Conservation (phyloP, 2,888 invertebrate genomes). For the Acleris literana region DNA sequence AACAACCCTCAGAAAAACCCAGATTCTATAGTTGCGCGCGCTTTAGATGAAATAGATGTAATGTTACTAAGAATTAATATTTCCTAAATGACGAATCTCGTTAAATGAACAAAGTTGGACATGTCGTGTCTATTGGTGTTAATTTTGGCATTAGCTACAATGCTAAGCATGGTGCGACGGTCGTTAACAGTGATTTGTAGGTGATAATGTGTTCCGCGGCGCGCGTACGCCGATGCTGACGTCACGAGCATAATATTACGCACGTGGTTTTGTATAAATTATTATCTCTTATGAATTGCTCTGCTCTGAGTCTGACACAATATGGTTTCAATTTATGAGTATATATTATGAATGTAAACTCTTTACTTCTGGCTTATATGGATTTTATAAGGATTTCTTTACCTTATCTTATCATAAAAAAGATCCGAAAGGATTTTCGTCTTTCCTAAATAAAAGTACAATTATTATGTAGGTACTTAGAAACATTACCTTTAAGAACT, state of each 20-base stretch:
- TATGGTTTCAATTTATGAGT: no score
- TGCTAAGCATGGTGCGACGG: slow-evolving; percentile 41
- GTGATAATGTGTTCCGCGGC: slow-evolving; percentile 52
- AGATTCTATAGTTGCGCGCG: neutral
- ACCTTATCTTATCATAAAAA: no score
- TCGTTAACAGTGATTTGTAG: slow-evolving; percentile 55
- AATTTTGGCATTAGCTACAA: slow-evolving; percentile 37
- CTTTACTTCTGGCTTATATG: no score
- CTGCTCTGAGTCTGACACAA: no score
- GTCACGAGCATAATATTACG: slow-evolving; percentile 37
- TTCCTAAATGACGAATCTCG: slow-evolving; percentile 12
- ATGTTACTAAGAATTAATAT: neutral
- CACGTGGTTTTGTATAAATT: slow-evolving; percentile 38
- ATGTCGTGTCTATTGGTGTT: slow-evolving; percentile 23
- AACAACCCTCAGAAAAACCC: neutral
- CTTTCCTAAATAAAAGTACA: no score
- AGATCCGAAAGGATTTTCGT: no score
- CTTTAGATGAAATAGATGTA: neutral
- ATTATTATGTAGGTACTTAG: no score
- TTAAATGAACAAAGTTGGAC: slow-evolving; percentile 20
- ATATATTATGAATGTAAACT: no score
- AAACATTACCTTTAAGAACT: no score
- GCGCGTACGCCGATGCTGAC: slow-evolving; percentile 37
- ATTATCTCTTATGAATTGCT: neutral
- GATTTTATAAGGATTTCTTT: no score